phyloP scores from a whole-genome alignment of 2,113 vertebrate species.

The Dipodomys merriami region DNA sequence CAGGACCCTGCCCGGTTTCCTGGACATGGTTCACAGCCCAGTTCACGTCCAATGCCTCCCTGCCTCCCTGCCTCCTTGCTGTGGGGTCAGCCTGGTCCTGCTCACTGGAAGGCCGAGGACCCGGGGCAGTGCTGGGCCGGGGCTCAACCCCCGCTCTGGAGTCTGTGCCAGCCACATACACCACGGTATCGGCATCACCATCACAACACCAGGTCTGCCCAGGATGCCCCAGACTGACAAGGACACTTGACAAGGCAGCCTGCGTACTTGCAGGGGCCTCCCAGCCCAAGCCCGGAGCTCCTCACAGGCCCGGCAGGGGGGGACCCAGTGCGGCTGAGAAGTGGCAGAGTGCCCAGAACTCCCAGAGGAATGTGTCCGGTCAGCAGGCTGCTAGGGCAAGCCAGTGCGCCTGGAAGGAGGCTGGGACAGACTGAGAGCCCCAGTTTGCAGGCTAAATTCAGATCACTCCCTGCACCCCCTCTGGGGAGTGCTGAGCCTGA shows the following conservation, averaged over 20 bases:
- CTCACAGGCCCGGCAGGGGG: too few species aligned
- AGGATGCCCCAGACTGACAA: too few species aligned
- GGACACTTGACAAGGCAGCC: too few species aligned
- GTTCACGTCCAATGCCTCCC: not conserved
- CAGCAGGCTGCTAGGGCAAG: constrained; percentile 57
- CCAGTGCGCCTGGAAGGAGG: not conserved
- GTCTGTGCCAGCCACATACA: too few species aligned
- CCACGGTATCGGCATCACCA: too few species aligned
- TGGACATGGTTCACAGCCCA: not conserved
- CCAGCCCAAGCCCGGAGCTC: too few species aligned
- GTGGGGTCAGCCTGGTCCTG: not conserved
- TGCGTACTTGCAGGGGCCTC: too few species aligned
- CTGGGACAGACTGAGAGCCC: not conserved
- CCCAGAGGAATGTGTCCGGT: constrained; percentile 63
- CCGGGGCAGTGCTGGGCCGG: too few species aligned
- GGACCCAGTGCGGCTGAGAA: not conserved
- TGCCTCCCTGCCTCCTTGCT: not conserved
- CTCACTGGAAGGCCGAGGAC: too few species aligned
- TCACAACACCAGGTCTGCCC: too few species aligned
- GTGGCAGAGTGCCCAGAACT: constrained; percentile 12
- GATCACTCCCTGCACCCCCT: not conserved
- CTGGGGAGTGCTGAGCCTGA: not conserved
- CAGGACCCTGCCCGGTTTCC: not conserved
- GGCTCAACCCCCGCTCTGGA: too few species aligned
- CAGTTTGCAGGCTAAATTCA: not conserved